phyloP scores from a whole-genome alignment of 2,797 vertebrate genomes.

The Momotus momota region DNA sequence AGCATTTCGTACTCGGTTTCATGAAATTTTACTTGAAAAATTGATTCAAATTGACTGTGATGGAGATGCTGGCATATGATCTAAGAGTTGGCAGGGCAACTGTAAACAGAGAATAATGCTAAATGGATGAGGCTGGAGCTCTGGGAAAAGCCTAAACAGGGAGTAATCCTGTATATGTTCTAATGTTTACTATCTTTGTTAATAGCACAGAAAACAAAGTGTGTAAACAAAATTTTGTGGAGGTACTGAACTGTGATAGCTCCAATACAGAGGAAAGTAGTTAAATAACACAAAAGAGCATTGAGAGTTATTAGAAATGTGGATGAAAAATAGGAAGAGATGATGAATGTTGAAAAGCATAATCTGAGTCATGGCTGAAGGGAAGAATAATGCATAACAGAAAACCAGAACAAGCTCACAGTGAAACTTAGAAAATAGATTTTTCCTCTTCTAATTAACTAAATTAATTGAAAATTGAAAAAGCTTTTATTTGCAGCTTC shows the following conservation, averaged over 20 bases:
- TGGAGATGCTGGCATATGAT: not conserved
- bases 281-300: not conserved
- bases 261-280: not conserved
- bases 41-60: conserved; percentile 6
- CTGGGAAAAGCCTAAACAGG: not conserved
- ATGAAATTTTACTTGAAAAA: conserved; percentile 26
- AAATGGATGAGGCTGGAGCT: not conserved
- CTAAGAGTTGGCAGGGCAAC: not conserved
- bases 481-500: not conserved
- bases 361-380: not conserved
- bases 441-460: not conserved
- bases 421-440: not conserved
- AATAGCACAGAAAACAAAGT: conserved; percentile 26
- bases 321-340: not conserved
- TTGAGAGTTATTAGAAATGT: not conserved
- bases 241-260: not conserved
- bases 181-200: conserved; percentile 9
- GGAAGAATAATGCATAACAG: not conserved
- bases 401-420: not conserved
- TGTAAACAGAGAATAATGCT: not conserved
- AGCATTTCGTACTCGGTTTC: not conserved
- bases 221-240: not conserved
- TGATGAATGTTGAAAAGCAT: not conserved
- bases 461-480: not conserved
- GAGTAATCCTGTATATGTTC: not conserved